Conservation (phyloP, 2,888 invertebrate genomes). For the Hydrotaea diabolus region DNA sequence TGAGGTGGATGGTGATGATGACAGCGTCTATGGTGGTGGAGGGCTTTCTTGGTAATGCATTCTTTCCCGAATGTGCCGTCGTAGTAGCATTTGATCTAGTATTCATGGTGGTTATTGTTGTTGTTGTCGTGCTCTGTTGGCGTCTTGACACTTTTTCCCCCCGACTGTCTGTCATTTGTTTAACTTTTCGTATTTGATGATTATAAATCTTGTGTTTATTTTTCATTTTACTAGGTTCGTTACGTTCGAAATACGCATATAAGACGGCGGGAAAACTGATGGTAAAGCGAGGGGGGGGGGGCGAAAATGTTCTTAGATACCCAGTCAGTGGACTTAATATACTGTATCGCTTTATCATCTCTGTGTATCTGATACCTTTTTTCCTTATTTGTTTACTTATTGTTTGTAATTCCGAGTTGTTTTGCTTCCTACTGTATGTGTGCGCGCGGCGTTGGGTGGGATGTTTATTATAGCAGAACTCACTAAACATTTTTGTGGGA, state of each 20-base stretch:
- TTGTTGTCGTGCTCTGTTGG: background rate
- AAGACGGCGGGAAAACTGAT: background rate
- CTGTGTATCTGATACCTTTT: too few species aligned
- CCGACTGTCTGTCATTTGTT: constrained; percentile 34
- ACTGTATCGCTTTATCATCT: background rate
- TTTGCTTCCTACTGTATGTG: constrained; percentile 30
- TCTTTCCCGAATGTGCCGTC: constrained; percentile 16
- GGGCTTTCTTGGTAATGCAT: constrained; percentile 7
- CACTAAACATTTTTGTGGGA: constrained; percentile 17
- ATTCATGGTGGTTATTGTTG: background rate
- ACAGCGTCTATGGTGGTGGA: background rate
- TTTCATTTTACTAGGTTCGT: background rate
- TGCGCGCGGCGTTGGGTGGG: background rate
- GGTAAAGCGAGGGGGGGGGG: background rate
- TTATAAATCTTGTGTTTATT: constrained; percentile 30
- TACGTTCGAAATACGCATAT: background rate
- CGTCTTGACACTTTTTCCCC: background rate
- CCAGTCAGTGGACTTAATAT: background rate
- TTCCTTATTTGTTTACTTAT: background rate
- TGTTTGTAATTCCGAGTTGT: constrained; percentile 12
- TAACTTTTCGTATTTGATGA: constrained; percentile 23
- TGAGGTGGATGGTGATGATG: background rate
- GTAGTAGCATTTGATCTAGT: background rate
- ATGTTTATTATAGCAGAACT: too few species aligned
- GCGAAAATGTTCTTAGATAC: background rate